Percentiles rank a stretch among this genome's conserved stretches.
Conservation (phyloP, 2,888 invertebrate genomes). For the Lycocerus yunnanus region DNA sequence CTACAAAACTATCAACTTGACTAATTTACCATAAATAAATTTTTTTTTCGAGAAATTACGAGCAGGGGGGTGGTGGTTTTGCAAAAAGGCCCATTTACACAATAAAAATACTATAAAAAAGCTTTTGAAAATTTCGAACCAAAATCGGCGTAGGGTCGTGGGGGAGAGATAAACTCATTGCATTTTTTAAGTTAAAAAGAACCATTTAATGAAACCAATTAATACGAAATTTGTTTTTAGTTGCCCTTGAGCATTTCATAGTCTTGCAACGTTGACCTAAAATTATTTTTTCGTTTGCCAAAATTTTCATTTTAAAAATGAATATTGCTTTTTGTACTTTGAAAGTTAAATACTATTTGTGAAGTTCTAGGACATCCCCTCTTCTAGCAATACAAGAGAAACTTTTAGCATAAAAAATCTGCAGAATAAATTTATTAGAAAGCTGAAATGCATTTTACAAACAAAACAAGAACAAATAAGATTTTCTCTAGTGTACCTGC, state of each 20-base stretch:
- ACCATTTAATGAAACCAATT: background rate
- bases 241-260: background rate
- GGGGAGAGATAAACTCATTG: too few relatives aligned
- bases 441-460: constrained; percentile 22
- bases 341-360: background rate
- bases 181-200: background rate
- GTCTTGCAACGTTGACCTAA: background rate
- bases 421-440: constrained; percentile 29
- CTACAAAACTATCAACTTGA: constrained; percentile 44
- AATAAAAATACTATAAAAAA: background rate
- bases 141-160: background rate
- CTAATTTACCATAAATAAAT: constrained; percentile 21
- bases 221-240: background rate
- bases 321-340: background rate
- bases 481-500: background rate
- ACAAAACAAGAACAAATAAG: constrained; percentile 12
- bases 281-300: background rate
- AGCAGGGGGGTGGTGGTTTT: background rate
- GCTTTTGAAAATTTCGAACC: background rate
- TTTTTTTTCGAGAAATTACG: background rate
- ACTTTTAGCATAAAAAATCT: constrained; percentile 22
- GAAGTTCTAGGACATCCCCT: constrained; percentile 27
- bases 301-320: background rate
- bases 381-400: constrained; percentile 29
- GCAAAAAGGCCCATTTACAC: background rate